Evolutionary conservation across 2,113 vertebrate species (phyloP).

Genomic region (Prietella phreatophila): DNA sequence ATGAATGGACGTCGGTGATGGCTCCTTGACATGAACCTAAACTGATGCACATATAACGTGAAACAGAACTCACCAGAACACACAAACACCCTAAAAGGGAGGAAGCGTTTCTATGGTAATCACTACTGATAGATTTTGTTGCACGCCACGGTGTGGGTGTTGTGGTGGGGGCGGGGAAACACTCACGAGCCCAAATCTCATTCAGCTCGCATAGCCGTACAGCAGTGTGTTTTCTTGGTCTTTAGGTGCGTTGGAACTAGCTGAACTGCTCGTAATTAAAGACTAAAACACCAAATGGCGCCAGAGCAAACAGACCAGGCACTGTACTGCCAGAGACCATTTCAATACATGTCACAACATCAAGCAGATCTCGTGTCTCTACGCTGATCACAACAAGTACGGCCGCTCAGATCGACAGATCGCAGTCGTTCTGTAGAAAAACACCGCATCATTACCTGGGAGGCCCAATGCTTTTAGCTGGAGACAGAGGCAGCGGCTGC

Average conservation of each 20-base stretch:
- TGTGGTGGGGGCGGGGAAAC: conserved; percentile 21
- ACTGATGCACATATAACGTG: not conserved
- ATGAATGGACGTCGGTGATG: not conserved
- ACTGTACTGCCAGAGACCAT: conserved; percentile 25
- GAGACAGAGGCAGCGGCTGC: conserved; percentile 59
- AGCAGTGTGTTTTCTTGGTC: not conserved
- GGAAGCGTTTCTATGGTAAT: conserved; percentile 17
- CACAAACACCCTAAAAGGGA: not conserved
- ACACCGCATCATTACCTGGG: conserved; percentile 60
- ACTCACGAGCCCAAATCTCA: conserved; percentile 25
- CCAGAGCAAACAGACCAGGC: conserved; percentile 54
- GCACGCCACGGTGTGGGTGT: conserved; percentile 33
- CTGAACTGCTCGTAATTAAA: conserved; percentile 32
- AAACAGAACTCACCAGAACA: not conserved
- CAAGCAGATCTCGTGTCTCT: not conserved
- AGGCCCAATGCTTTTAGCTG: conserved; percentile 55
- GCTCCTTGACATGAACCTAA: not conserved
- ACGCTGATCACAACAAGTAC: not conserved
- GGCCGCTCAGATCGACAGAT: not conserved
- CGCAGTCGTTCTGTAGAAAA: not conserved
- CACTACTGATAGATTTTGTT: conserved; percentile 13
- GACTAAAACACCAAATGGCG: conserved; percentile 61
- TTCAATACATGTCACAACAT: conserved; percentile 18
- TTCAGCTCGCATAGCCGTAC: not conserved
- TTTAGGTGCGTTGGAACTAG: not conserved